phyloP scores from a whole-genome alignment of 2,888 invertebrate species.

The Microctonus brassicae region DNA sequence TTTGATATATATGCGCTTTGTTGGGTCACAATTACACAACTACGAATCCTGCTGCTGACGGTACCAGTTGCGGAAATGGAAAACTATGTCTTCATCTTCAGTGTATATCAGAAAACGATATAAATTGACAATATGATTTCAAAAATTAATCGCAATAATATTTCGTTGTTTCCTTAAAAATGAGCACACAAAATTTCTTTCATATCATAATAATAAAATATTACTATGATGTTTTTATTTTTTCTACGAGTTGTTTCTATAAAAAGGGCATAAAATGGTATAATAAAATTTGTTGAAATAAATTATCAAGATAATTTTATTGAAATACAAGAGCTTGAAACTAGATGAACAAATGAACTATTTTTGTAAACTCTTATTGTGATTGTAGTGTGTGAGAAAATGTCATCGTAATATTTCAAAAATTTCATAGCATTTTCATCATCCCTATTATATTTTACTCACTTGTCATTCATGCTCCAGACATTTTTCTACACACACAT shows the following conservation, averaged over 20 bases:
- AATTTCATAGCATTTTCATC: neutral
- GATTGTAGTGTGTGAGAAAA: neutral
- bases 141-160: no score
- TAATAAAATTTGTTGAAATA: no score
- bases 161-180: no score
- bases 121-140: neutral
- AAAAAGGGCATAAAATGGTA: no score
- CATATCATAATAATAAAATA: no score
- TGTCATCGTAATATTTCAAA: neutral
- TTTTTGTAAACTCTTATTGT: neutral
- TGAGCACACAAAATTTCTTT: no score
- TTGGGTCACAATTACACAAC: no score
- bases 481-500: slow-evolving; percentile 20
- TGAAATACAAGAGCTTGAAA: neutral
- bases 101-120: neutral
- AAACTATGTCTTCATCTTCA: slow-evolving; percentile 5
- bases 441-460: neutral
- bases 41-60: slow-evolving; percentile 21
- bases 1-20: slow-evolving; percentile 32
- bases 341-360: neutral
- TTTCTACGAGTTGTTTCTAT: no score
- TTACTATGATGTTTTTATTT: no score
- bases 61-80: neutral
- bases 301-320: no score
- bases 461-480: neutral